Base-by-base conservation (phyloP, 2,113 vertebrate species). In the Poicephalus meyeri region DNA sequence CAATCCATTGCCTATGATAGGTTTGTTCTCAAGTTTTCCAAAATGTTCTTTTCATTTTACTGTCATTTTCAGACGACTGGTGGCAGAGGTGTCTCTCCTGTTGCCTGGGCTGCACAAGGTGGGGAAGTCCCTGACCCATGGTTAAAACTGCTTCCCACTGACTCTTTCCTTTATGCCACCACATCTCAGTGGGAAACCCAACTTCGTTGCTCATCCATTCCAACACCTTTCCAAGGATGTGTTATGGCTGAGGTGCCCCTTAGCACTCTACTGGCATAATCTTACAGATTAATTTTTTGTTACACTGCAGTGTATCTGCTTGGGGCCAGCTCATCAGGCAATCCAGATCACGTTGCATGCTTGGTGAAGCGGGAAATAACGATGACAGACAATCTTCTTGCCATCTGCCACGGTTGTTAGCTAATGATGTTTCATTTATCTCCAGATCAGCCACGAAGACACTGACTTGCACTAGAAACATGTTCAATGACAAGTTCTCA, bases 371-470 rank as follows among this genome's bases (percentile, higher is more conserved):
- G 7, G 86, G 72, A 95, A 96, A 96, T 78, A 95, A 55, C 1
- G 0, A 91, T 91, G 92, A 95, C 83, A 96, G 83, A 74, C 83
- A 95, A 95, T 95, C 83, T 82, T 79, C 64, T 89, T 89, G 88
- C 96, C 96, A 95, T 95, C 96, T 97, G 95, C 89, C 26, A n/a
- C 5, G 3, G 65, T 95, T 96, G 93, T 93, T 96, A 97, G 93
- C 61, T 92, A 95, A 92, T 94, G 33, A 97, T 93, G 77, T 89
- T 96, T 96, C 96, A 96, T 96, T 97, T 96, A 95, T 95, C 91
- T 95, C 76, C 61, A 73, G 39, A 89, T 79, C 80, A 50, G 39
- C 80, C 86, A 76, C 16, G 61, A 93, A 91, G 89, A 73, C 7
- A 16, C 47, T 25, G 83, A 89, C 35, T 95, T 50, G 83, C 65